Base-by-base conservation (phyloP, 2,797 vertebrate species). In the Chloroceryle amazona region DNA sequence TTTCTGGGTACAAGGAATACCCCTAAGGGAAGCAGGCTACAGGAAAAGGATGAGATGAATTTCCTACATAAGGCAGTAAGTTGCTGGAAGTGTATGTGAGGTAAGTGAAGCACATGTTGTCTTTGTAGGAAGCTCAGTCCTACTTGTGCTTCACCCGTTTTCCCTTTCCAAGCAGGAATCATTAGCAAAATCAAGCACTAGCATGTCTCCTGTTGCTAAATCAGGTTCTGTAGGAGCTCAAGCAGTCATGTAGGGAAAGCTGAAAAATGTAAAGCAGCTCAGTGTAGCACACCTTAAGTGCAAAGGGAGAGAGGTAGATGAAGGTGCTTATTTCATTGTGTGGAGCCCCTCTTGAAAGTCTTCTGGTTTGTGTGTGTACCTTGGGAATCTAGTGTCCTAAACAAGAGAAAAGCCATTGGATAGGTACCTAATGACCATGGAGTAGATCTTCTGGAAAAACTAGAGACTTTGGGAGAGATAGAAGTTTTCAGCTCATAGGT, bases 261-360 rank as follows among this genome's bases (percentile, higher is more conserved):
- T 71, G 47, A 37, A 71, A 90, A 74, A 21, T 1, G 1, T 42
- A 70, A 82, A 75, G 16, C 37, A 71, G 22, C 6, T 73, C 26
- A 60, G 0, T 51, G 14, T 42, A 39, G 33, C 1, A 5, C 3
- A 4, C 23, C 8, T 49, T 79, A 25, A 61, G 7, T 46, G 9
- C 0, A 0, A 6, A 13, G 46, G 22, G 15, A 47, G 63, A 23
- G 26, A 81, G 44, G 25, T 26, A 57, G 46, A 65, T 81, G 18
- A 74, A 71, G 39, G 17, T 78, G 9, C 61, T 78, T 71, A 42
- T 80, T 80, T 86, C 42, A 17, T 46, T 11, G 0, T 28, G 51
- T 31, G 42, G 44, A 73, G n/a, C 2, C 7, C 6, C 5, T 81
- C 73, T 71, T 83, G 42, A 86, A 90, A 60, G n/a, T 47, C 46